These are phyloP conservation scores for Myioborus miniatus DNA, from an alignment of 2,797 vertebrate species.

Conservation along the genomic window DNA sequence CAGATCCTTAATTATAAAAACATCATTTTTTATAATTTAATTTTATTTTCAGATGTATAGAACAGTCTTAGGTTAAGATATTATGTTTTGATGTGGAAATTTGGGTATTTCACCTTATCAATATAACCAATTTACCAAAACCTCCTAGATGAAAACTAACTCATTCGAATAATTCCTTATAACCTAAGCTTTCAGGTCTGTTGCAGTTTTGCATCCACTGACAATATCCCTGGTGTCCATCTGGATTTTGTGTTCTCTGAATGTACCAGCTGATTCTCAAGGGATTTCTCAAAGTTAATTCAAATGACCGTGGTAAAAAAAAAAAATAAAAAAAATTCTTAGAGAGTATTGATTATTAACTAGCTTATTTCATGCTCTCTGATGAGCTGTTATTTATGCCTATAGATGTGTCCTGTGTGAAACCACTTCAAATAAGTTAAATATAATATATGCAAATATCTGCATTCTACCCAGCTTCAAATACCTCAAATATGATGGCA, in stretches of 20 bases:
- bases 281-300: slow-evolving; percentile 2
- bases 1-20: background rate
- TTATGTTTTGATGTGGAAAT: background rate
- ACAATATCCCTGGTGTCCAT: background rate
- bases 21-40: rapidly evolving
- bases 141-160: background rate
- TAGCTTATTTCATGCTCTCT: background rate
- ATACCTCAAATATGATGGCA: background rate
- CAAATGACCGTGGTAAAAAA: background rate
- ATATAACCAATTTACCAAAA: background rate
- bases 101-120: background rate
- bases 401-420: slow-evolving; percentile 33
- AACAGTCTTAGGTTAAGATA: background rate
- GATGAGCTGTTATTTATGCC: slow-evolving; percentile 3
- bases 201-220: background rate
- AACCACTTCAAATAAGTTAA: slow-evolving; percentile 50
- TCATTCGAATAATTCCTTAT: background rate
- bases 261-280: background rate
- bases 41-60: background rate
- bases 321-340: background rate
- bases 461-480: background rate
- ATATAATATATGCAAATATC: slow-evolving; percentile 38
- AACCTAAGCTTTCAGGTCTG: background rate
- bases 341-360: slow-evolving; percentile 42
- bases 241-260: background rate